Percentiles rank a stretch among this genome's conserved stretches.
These are phyloP conservation scores for Drosophila cognata DNA, from an alignment of 2,888 invertebrate genomes.

Conservation along the genomic window DNA sequence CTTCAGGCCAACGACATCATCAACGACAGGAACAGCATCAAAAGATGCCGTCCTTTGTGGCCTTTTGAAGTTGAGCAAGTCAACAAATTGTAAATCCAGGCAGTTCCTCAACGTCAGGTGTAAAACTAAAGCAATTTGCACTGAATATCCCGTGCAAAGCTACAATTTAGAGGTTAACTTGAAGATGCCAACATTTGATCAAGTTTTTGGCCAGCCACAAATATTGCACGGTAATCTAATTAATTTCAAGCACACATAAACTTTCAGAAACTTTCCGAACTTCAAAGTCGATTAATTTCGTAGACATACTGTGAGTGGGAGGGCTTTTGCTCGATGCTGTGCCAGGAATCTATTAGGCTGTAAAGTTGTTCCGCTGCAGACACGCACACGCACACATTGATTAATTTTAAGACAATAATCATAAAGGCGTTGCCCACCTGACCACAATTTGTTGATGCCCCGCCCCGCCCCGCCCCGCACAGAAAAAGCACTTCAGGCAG, in stretches of 20 bases:
- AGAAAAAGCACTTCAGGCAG: not conserved
- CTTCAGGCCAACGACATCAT: slow-evolving; percentile 24
- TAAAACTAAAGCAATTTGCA: slow-evolving; percentile 17
- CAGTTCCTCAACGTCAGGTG: slow-evolving; percentile 13
- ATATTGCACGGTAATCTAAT: slow-evolving; percentile 71
- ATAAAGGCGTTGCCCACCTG: slow-evolving; percentile 65
- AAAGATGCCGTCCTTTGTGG: slow-evolving; percentile 2
- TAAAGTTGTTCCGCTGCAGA: slow-evolving; percentile 55
- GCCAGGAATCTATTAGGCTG: slow-evolving; percentile 61
- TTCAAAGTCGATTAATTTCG: slow-evolving; percentile 61
- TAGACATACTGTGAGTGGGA: not conserved
- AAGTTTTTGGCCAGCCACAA: slow-evolving; percentile 32
- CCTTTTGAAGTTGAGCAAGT: slow-evolving; percentile 20
- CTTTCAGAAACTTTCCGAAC: slow-evolving; percentile 45
- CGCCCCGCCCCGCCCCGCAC: not conserved
- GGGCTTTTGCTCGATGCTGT: not conserved
- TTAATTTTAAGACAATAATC: slow-evolving; percentile 80
- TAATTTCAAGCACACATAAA: slow-evolving; percentile 68
- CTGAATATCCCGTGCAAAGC: not conserved
- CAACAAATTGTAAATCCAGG: slow-evolving; percentile 20
- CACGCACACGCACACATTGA: slow-evolving; percentile 73
- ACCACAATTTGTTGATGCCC: slow-evolving; percentile 38
- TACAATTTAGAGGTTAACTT: slow-evolving; percentile 1
- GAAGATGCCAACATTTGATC: slow-evolving; percentile 14
- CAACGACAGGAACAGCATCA: slow-evolving; percentile 13